Base-by-base conservation (phyloP, 2,113 vertebrate genomes). In the Ammodytes dubius region DNA sequence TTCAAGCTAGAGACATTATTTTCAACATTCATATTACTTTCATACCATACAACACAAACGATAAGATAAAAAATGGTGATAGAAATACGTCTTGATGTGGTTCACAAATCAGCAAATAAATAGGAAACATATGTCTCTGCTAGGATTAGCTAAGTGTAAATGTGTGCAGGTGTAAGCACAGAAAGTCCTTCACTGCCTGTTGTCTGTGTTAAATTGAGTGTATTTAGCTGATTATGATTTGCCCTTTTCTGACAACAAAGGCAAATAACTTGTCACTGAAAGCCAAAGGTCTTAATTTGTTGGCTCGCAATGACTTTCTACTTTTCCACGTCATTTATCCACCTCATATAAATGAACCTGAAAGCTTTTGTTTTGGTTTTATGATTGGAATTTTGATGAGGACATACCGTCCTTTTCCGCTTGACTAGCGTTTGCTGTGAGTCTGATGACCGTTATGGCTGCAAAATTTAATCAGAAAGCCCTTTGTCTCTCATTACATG, bases 301-400 rank as follows among this genome's bases (percentile, higher is more conserved):
- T 79, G 74, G 63, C 77, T 70, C 75, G 54, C 83, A 79, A 39
- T 77, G 80, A 91, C 80, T 87, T 74, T 76, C 54, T 74, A 49
- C 65, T 74, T 54, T 74, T 77, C 79, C 89, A 66, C 77, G 53
- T 89, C 76, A 85, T 91, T 87, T 90, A 83, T 89, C 73, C 58
- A 72, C 85, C 76, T 87, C 56, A 56, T 90, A 87, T 67, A 85
- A 91, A 87, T 82, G 72, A 85, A 88, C 81, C 82, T 83, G 82
- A 90, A 92, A 89, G 79, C 86, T 72, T 85, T 87, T 94, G 87
- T 90, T 91, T 90, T 85, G 83, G 82, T 85, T 86, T 90, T 83
- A 79, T 67, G 72, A 83, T 72, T 82, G 86, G 88, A 88, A 90
- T 88, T 89, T 90, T 90, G 87, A 89, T 91, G 83, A 91, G 88